A percentile compares a stretch with the other conserved stretches of the same genome.
phyloP scores from a whole-genome alignment of 2,797 vertebrate genomes.

The Sebastes reedi region DNA sequence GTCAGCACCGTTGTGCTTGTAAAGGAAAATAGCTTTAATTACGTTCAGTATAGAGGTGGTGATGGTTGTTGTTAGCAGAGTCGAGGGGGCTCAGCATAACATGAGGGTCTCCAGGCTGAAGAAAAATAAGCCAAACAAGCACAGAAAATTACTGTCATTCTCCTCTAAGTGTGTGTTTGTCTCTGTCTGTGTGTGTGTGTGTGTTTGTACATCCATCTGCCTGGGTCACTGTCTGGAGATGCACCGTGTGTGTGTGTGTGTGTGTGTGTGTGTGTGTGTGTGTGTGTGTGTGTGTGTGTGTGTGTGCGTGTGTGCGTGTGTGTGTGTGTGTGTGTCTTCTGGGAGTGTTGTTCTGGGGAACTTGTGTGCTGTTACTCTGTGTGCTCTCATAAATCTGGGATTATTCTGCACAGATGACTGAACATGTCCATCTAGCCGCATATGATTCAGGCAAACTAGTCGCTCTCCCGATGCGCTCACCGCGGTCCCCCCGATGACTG shows the following conservation, averaged over 20 bases:
- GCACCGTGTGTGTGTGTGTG: background rate
- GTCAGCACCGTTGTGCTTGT: constrained; percentile 35
- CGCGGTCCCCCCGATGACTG: background rate
- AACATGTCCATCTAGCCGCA: constrained; percentile 10
- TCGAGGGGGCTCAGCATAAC: constrained; percentile 32
- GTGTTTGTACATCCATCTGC: background rate
- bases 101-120: constrained; percentile 36
- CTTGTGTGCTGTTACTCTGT: background rate
- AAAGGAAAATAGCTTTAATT: constrained; percentile 65
- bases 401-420: constrained; percentile 21
- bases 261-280: background rate
- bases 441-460: constrained; percentile 42
- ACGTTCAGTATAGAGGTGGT: constrained; percentile 19
- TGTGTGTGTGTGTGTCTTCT: background rate
- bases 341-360: constrained; percentile 1
- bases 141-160: constrained; percentile 62
- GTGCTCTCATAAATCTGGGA: constrained; percentile 15
- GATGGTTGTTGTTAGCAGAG: constrained; percentile 26
- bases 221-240: constrained; percentile 15
- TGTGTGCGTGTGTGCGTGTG: background rate
- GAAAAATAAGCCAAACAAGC: constrained; percentile 44
- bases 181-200: background rate
- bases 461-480: background rate
- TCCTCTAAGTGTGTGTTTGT: background rate
- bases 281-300: background rate